These are phyloP conservation scores for Eupithecia insigniata DNA, from an alignment of 2,888 invertebrate genomes.

Conservation along the genomic window DNA sequence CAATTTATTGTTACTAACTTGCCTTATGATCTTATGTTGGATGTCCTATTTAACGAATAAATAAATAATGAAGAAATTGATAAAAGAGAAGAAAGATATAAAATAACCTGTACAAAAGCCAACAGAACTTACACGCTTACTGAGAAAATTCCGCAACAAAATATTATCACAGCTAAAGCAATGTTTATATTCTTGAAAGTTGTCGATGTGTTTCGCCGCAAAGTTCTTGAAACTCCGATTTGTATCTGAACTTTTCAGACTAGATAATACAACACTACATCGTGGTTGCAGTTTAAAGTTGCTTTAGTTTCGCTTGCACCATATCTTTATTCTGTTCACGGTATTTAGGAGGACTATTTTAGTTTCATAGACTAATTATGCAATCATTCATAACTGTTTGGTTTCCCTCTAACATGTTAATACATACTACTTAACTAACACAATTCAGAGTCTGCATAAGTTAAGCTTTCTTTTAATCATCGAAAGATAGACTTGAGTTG, in stretches of 20 bases:
- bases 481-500: no score
- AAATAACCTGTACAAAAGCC: neutral
- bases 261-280: constrained; percentile 40
- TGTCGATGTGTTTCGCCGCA: constrained; percentile 36
- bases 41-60: no score
- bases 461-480: no score
- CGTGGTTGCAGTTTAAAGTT: constrained; percentile 17
- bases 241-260: constrained; percentile 45
- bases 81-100: neutral
- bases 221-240: constrained; percentile 43
- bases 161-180: constrained; percentile 31
- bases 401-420: neutral
- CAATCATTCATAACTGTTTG: neutral
- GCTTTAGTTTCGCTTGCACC: constrained; percentile 24
- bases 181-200: constrained; percentile 30
- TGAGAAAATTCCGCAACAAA: constrained; percentile 23
- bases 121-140: constrained; percentile 15
- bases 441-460: no score
- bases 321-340: constrained; percentile 12
- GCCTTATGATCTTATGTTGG: no score
- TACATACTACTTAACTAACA: neutral
- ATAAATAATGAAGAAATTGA: neutral
- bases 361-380: neutral
- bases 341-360: constrained; percentile 15
- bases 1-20: no score